Base-by-base conservation (phyloP, 2,888 invertebrate species). In the Campaea margaritaria region DNA sequence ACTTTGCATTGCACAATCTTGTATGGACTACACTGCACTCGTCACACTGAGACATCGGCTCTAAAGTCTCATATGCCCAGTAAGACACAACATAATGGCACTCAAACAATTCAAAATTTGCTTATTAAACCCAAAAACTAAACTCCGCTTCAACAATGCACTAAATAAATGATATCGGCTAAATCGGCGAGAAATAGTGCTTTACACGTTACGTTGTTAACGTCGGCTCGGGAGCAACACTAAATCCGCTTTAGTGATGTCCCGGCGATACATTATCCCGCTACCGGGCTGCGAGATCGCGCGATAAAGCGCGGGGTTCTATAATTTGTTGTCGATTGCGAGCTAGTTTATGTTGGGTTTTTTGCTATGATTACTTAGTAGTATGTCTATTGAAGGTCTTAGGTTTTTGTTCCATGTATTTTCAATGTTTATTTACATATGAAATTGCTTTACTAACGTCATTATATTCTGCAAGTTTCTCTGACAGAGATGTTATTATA, bases 181-280 rank as follows among this genome's bases (percentile, higher is more conserved):
- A 52, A 58, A 75, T 73, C 72, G 72, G 72, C 67, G 73, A 70
- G 70, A 73, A 76, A 75, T 76, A 74, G 72, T 74, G 69, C 66
- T 65, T 67, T 58, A 66, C 69, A 62, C 58, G 56, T 65, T 46
- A 73, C 82, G 81, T 82, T 80, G 86, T 87, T 87, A 89, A 87
- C 87, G 86, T 77, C 64, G 74, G 85, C 80, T 80, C 81, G 77
- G 68, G 75, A 70, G 73, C 76, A 79, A 77, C 79, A 83, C 83
- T 86, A 84, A 83, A 87, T 87, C 85, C 85, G 84, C 84, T 85
- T 85, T 83, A 83, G 83, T 83, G 87, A 85, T 89, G 86, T 86
- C 82, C 76, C 79, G 70, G 65, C 79, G 87, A 88, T 89, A 86
- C 79, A 76, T 83, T 83, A 84, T 82, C 86, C 76, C 76, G 87